Base-by-base conservation (phyloP, 2,113 vertebrate genomes). In the Syngnathus scovelli region DNA sequence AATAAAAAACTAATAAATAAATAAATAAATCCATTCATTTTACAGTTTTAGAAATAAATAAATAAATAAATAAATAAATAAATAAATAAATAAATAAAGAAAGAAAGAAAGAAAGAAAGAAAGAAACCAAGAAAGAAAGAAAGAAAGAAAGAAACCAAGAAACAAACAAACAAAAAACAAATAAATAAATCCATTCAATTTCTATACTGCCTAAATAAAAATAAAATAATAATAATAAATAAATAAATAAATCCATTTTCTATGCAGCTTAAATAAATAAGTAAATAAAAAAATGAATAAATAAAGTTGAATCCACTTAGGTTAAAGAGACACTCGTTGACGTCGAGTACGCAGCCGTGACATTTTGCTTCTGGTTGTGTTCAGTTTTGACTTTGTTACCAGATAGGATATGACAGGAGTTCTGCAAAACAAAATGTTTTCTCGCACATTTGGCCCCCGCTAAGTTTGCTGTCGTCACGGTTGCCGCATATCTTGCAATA, bases 391-490 rank as follows among this genome's bases (percentile, higher is more conserved):
- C 41, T 63, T 6, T 13, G 7, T 63, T 46, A 74, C 72, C 69
- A 67, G 67, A 69, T 70, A 48, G 66, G 80, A 60, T 66, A 38
- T 55, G 65, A 75, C 46, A 61, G 62, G 18, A 69, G 68, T 56
- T 58, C 60, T 75, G 70, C 54, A 58, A 60, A 79, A 67, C 76
- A 74, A 72, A 74, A 74, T n/a, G 76, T 74, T 66, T 69, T 54
- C 37, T 10, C 63, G 67, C 77, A 72, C 77, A 86, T 85, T 88
- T 83, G 77, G 80, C 76, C 51, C 56, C 56, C 61, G 76, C 27
- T 76, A 61, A 67, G 79, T 52, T 76, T 80, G 55, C 80, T 78
- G 74, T 76, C 72, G 64, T 79, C 83, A 77, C 80, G 84, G 84
- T 80, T 46, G 80, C 68, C 68, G 83, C 76, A 68, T 68, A 37